These are phyloP conservation scores for Macrosoma leucophasiata DNA, from an alignment of 2,888 invertebrate species.

Conservation along the genomic window DNA sequence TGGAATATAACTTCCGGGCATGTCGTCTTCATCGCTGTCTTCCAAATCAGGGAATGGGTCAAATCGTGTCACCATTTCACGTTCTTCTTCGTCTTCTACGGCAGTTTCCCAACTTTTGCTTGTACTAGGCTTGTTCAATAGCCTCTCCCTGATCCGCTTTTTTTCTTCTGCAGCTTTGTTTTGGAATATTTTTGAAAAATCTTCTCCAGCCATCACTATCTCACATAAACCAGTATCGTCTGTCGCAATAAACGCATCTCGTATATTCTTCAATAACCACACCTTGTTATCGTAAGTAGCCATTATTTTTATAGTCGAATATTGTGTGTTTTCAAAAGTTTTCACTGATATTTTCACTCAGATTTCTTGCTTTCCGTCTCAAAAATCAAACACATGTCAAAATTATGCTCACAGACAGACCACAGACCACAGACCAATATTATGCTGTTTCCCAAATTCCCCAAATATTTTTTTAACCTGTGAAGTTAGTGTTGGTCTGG, in stretches of 20 bases:
- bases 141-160: constrained; percentile 46
- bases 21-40: constrained; percentile 86
- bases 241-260: constrained; percentile 95
- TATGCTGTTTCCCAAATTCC: too few species aligned
- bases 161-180: constrained; percentile 61
- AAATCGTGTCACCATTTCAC: constrained; percentile 68
- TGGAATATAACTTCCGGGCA: constrained; percentile 80
- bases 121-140: constrained; percentile 46
- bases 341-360: constrained; percentile 9
- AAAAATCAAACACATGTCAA: constrained; percentile 21
- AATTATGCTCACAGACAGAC: constrained; percentile 11
- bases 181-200: constrained; percentile 78
- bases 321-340: constrained; percentile 9
- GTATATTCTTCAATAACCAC: constrained; percentile 93
- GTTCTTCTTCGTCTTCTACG: constrained; percentile 50
- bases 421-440: constrained; percentile 1
- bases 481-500: too few species aligned
- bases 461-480: too few species aligned
- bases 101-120: constrained; percentile 48
- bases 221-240: constrained; percentile 98
- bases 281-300: constrained; percentile 95
- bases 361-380: constrained; percentile 13
- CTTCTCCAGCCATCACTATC: constrained; percentile 91
- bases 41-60: constrained; percentile 86
- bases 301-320: too few species aligned